Evolutionary conservation across 2,113 vertebrate genomes (phyloP).

Genomic region (Neolamprologus brichardi): DNA sequence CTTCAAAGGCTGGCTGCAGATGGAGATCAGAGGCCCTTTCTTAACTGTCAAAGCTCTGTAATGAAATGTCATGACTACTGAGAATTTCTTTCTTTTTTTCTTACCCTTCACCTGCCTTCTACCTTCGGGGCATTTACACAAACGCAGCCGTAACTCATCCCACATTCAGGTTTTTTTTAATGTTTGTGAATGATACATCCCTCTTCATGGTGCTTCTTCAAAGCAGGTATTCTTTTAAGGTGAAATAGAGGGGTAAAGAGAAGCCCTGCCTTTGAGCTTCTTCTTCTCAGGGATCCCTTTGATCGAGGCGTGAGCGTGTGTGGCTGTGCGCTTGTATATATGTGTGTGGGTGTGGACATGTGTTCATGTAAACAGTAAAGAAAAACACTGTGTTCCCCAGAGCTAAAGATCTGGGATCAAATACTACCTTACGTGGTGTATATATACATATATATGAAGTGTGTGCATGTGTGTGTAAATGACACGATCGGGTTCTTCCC

Average conservation of each 20-base stretch:
- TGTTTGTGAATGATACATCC: slow-evolving; percentile 34
- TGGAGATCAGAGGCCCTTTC: slow-evolving; percentile 35
- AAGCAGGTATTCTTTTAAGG: slow-evolving; percentile 31
- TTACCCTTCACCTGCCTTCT: slow-evolving; percentile 5
- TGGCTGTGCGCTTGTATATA: background rate
- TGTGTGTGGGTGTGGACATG: background rate
- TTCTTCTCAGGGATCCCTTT: slow-evolving; percentile 35
- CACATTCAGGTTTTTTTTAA: slow-evolving; percentile 6
- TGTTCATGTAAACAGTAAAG: background rate
- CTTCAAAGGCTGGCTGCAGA: slow-evolving; percentile 35
- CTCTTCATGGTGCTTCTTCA: slow-evolving; percentile 12
- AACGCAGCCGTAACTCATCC: slow-evolving; percentile 21
- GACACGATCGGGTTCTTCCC: background rate
- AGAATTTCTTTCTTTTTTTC: background rate
- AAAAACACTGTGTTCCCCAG: background rate
- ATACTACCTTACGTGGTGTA: background rate
- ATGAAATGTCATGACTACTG: slow-evolving; percentile 15
- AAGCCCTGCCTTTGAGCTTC: slow-evolving; percentile 27
- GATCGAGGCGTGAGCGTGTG: slow-evolving; percentile 6
- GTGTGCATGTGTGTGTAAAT: background rate
- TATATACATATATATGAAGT: background rate
- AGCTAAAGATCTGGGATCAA: slow-evolving; percentile 6
- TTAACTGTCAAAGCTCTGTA: slow-evolving; percentile 7
- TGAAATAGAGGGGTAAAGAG: background rate
- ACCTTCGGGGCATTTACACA: slow-evolving; percentile 7